Evolutionary conservation across 2,797 vertebrate species (phyloP).

Genomic region (Echeneis naucrates): DNA sequence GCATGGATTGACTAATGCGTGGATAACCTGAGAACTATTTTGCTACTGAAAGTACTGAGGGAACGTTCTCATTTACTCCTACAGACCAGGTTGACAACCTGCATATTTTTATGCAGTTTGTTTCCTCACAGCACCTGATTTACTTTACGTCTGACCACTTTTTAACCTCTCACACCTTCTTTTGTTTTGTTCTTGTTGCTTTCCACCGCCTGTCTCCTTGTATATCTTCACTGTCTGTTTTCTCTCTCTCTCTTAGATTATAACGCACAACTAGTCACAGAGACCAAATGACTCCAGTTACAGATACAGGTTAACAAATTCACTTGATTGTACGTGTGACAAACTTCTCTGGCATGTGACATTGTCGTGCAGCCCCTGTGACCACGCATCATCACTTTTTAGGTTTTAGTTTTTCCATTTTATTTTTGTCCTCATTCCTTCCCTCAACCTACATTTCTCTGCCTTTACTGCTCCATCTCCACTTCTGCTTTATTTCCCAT

Average conservation of each 20-base stretch:
- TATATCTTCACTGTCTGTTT: conserved; percentile 7
- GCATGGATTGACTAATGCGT: not conserved
- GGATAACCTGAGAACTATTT: not conserved
- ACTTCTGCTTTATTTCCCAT: conserved; percentile 75
- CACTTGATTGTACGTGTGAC: not conserved
- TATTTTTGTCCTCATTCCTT: conserved; percentile 57
- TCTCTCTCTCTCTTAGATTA: conserved; percentile 19
- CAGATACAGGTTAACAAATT: not conserved
- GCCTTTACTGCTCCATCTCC: conserved; percentile 57
- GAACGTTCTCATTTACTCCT: not conserved
- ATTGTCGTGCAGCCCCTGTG: conserved; percentile 30
- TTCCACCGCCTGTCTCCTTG: conserved; percentile 7
- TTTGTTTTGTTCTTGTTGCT: conserved; percentile 10
- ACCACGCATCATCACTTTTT: conserved; percentile 47
- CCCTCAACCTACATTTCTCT: conserved; percentile 58
- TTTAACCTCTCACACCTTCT: conserved; percentile 16
- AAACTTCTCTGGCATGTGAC: conserved; percentile 33
- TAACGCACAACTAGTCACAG: not conserved
- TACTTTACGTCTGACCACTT: not conserved
- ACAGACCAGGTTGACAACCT: not conserved
- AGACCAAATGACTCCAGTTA: not conserved
- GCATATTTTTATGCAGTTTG: not conserved
- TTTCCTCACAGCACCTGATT: not conserved
- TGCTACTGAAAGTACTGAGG: not conserved
- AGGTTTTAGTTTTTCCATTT: conserved; percentile 49